phyloP scores from a whole-genome alignment of 1,140 invertebrate genomes.

The Gryon sp. region DNA sequence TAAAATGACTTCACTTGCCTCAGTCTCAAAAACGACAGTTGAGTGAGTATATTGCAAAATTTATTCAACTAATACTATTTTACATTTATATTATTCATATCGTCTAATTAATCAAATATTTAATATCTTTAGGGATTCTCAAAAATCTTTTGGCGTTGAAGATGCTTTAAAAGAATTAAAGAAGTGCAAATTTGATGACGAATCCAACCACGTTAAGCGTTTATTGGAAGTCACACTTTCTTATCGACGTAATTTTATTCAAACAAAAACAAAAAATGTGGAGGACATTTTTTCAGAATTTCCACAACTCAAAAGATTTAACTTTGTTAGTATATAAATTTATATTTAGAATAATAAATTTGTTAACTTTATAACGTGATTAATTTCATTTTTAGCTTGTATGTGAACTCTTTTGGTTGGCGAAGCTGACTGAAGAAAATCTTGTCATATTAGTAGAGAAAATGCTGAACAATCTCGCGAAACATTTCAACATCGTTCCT shows the following conservation, averaged over 20 bases:
- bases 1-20: background rate
- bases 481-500: background rate
- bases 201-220: constrained; percentile 7
- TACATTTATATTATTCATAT: too few relatives aligned
- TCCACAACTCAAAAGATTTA: constrained; percentile 4
- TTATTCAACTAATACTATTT: background rate
- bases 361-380: too few relatives aligned
- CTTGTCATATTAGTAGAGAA: background rate
- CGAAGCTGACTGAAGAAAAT: constrained; percentile 2
- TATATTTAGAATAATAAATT: too few relatives aligned
- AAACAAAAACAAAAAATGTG: background rate
- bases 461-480: constrained; percentile 1
- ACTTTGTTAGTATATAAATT: background rate
- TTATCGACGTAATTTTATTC: constrained; percentile 1
- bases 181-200: constrained; percentile 2
- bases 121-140: background rate
- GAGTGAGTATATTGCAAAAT: constrained; percentile 6
- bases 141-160: background rate
- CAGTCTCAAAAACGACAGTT: constrained; percentile 1
- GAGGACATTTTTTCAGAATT: background rate
- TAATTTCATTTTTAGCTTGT: too few relatives aligned
- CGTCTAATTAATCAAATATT: too few relatives aligned
- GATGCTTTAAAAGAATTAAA: constrained; percentile 6
- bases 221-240: constrained; percentile 6
- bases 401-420: constrained; percentile 13